A percentile compares a stretch with the other conserved stretches of the same genome.
These are phyloP conservation scores for Dermochelys coriacea DNA, from an alignment of 2,797 vertebrate species.

Conservation along the genomic window DNA sequence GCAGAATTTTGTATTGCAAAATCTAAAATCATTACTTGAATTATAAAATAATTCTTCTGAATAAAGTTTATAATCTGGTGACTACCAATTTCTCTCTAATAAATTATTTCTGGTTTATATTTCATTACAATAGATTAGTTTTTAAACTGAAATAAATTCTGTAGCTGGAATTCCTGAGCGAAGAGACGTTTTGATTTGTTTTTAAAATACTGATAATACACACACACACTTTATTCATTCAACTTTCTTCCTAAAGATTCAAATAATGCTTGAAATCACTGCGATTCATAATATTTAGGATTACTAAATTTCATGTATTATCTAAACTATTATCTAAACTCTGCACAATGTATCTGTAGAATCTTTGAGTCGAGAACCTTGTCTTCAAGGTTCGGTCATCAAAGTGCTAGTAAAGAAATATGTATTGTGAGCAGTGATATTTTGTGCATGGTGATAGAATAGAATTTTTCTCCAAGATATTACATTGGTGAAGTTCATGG, in stretches of 20 bases:
- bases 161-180: not conserved
- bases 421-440: not conserved
- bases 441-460: not conserved
- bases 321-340: not conserved
- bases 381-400: not conserved
- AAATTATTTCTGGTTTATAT: not conserved
- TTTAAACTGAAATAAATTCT: not conserved
- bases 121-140: not conserved
- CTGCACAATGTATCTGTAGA: not conserved
- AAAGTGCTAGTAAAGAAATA: not conserved
- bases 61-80: conserved; percentile 4
- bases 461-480: not conserved
- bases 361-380: not conserved
- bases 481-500: not conserved
- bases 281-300: not conserved
- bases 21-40: too few species aligned
- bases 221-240: not conserved
- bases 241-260: not conserved
- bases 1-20: too few species aligned
- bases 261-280: not conserved
- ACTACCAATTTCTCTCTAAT: not conserved
- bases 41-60: not conserved
- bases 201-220: not conserved
- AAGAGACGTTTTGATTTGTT: not conserved
- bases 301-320: not conserved